Evolutionary conservation across 1,140 invertebrate genomes (phyloP), one percentile per base, ranked within the genome.

Genomic region (Pseudomyrmex dendroicus): DNA sequence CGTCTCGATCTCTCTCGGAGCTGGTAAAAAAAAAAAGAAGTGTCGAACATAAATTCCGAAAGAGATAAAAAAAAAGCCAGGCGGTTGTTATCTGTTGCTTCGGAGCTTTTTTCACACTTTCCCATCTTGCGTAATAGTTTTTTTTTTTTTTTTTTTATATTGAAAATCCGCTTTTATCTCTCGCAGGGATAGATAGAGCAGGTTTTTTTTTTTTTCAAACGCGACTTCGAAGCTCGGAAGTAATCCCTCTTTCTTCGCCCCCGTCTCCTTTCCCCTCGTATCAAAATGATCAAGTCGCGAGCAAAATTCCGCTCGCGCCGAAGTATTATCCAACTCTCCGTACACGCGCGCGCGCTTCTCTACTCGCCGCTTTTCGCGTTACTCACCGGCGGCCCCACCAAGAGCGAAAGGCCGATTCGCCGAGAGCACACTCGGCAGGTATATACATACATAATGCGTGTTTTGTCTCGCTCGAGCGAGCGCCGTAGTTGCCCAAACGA

Each of bases 381-480:
- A 88, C 59, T 88, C 85, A 87, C 10, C 20, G 20, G 52, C 15
- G 44, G 54, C 1, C 22, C 70, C 57, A 66, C 52, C 84, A 74
- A 66, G 78, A 83, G 86, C 85, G 85, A 84, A 84, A 86, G 82
- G 74, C 84, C 84, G 67, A 66, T n/a, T 78, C 59, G 54, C 59
- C 59, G 50, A 73, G 48, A 57, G 35, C 44, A 35, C 35, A 35
- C 22, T 20, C 61, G 13, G 78, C 56, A 84, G 74, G 66, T 73
- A 76, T 80, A 76, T 80, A 84, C 20, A 20, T 46, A 78, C 20
- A 20, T 46, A 78, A 68, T 82, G 82, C 82, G 86, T 84, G 70
- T 87, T 87, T 84, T 77, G 85, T 87, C 84, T 87, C 86, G 86
- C 85, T 88, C 72, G 57, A 87, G 57, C 72, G 86, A 77, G 13